Conservation (phyloP, 2,113 vertebrate species). For the Albula glossodonta region DNA sequence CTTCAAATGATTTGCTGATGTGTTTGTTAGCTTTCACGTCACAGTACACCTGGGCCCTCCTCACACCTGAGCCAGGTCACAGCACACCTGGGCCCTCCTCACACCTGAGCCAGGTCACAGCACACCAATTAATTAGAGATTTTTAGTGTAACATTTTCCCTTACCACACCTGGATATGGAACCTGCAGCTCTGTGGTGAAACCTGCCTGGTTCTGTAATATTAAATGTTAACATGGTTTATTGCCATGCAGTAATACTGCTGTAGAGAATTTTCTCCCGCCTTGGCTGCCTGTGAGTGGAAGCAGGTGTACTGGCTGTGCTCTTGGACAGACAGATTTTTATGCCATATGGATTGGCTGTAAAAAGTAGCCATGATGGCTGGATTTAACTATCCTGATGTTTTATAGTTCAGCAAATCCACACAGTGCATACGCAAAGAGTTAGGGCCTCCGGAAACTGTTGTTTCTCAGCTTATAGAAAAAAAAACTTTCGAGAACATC, state of each 20-base stretch:
- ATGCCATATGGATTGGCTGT: not conserved
- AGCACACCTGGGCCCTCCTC: no score
- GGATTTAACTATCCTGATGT: not conserved
- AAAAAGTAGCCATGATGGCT: not conserved
- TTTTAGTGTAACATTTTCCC: no score
- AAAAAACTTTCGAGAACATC: no score
- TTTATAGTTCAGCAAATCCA: not conserved
- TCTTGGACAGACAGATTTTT: not conserved
- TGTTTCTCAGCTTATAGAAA: no score
- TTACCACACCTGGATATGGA: not conserved
- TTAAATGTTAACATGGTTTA: no score
- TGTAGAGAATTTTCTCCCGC: not conserved
- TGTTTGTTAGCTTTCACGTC: no score
- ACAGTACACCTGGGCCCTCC: no score
- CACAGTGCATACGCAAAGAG: not conserved
- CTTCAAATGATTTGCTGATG: no score
- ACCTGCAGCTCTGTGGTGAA: not conserved
- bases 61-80: no score
- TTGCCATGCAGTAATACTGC: not conserved
- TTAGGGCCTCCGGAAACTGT: no score
- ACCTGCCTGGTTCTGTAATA: not conserved
- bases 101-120: no score
- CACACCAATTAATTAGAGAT: no score
- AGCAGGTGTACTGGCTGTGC: not conserved
- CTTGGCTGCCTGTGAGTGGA: not conserved